Conservation (phyloP, 2,797 vertebrate species). For the Melanotaenia parkinsoni region DNA sequence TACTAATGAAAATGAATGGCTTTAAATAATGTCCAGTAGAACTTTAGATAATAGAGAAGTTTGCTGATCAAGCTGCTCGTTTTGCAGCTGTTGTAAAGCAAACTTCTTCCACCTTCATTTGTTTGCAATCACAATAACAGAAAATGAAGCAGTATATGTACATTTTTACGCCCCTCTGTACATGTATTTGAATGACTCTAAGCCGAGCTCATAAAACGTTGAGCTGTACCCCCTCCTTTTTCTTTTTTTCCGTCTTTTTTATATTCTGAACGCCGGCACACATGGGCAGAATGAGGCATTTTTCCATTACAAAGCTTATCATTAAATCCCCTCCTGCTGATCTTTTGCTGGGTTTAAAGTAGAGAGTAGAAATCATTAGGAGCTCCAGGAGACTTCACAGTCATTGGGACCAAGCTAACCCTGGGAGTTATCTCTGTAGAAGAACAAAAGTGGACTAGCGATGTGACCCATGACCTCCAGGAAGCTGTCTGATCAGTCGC, state of each 20-base stretch:
- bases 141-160: slow-evolving; percentile 48
- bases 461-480: slow-evolving; percentile 71
- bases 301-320: slow-evolving; percentile 86
- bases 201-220: slow-evolving; percentile 69
- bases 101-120: slow-evolving; percentile 32
- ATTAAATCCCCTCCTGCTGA: slow-evolving; percentile 83
- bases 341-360: slow-evolving; percentile 80
- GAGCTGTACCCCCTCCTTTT: slow-evolving; percentile 16
- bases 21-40: slow-evolving; percentile 5
- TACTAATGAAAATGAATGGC: slow-evolving; percentile 31
- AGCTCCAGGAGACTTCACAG: slow-evolving; percentile 74
- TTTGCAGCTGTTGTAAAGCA: slow-evolving; percentile 32
- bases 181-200: slow-evolving; percentile 73
- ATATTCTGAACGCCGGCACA: slow-evolving; percentile 70
- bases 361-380: slow-evolving; percentile 80
- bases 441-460: slow-evolving; percentile 59
- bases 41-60: background rate
- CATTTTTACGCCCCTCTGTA: slow-evolving; percentile 37
- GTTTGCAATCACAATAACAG: slow-evolving; percentile 52
- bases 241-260: slow-evolving; percentile 41
- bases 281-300: slow-evolving; percentile 78
- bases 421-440: slow-evolving; percentile 71
- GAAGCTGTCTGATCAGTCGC: slow-evolving; percentile 59
- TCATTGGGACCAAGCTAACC: slow-evolving; percentile 64
- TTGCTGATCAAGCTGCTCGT: background rate